Percentiles rank a stretch among this genome's conserved stretches.
phyloP scores from a whole-genome alignment of 92 coral and sea anemone genomes.

The Epizoanthus rinbou region DNA sequence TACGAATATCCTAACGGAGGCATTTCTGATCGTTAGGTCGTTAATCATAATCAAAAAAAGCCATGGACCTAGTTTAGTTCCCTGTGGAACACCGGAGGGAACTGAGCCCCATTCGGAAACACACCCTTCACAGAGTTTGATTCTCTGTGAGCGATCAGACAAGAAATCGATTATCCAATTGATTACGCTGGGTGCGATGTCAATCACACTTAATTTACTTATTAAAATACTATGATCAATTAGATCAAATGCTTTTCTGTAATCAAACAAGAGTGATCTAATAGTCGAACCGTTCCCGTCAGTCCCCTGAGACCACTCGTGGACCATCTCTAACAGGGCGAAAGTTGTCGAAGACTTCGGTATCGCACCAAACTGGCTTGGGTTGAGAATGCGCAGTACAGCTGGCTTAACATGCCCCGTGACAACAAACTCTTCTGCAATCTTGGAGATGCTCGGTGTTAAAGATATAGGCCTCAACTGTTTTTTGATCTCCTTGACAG shows the following conservation, averaged over 20 bases:
- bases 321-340: too few relatives aligned
- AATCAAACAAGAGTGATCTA: too few relatives aligned
- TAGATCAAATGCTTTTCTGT: too few relatives aligned
- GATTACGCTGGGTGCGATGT: too few relatives aligned
- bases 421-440: slow-evolving; percentile 54
- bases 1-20: slow-evolving; percentile 27
- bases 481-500: slow-evolving; percentile 52
- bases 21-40: slow-evolving; percentile 28
- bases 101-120: slow-evolving; percentile 42
- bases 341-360: too few relatives aligned
- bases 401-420: slow-evolving; percentile 45
- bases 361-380: too few relatives aligned
- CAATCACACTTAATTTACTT: too few relatives aligned
- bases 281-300: too few relatives aligned
- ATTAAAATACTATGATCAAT: too few relatives aligned
- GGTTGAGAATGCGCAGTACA: slow-evolving; percentile 41
- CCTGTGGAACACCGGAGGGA: slow-evolving; percentile 23
- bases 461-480: slow-evolving; percentile 60
- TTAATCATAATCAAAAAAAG: slow-evolving; percentile 29
- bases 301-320: too few relatives aligned
- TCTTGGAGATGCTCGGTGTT: slow-evolving; percentile 55
- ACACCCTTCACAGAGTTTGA: slow-evolving; percentile 42
- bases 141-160: too few relatives aligned
- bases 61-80: slow-evolving; percentile 29
- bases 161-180: too few relatives aligned